phyloP scores from a whole-genome alignment of 2,797 vertebrate genomes.

The Neomorphus geoffroyi region DNA sequence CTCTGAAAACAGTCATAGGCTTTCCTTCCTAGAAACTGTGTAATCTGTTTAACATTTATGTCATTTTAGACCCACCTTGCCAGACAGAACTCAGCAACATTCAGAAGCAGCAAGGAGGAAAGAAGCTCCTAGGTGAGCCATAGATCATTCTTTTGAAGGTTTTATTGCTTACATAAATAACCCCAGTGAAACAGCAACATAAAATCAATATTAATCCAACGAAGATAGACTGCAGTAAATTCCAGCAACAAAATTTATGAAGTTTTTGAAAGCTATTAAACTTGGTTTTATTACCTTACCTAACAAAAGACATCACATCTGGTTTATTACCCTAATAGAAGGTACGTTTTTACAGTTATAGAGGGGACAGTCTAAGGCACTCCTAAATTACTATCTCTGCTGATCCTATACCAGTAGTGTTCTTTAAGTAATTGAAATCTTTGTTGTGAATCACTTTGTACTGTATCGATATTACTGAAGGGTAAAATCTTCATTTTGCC shows the following conservation, averaged over 20 bases:
- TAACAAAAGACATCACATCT: conserved; percentile 60
- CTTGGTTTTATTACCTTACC: conserved; percentile 70
- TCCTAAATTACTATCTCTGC: conserved; percentile 41
- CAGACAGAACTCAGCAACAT: conserved; percentile 79
- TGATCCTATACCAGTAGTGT: conserved; percentile 40
- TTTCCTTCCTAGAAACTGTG: neutral
- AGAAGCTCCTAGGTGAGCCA: conserved; percentile 80
- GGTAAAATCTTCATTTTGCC: neutral
- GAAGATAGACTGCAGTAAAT: conserved; percentile 69
- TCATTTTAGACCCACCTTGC: conserved; percentile 81
- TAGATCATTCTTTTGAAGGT: conserved; percentile 68
- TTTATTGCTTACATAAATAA: conserved; percentile 78
- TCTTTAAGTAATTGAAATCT: conserved; percentile 32
- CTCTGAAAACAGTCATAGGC: neutral
- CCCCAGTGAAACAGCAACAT: conserved; percentile 68
- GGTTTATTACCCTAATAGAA: conserved; percentile 67
- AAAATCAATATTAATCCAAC: conserved; percentile 79
- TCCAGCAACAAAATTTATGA: conserved; percentile 72
- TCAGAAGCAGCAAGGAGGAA: conserved; percentile 76
- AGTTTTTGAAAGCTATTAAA: conserved; percentile 72
- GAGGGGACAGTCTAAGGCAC: conserved; percentile 30
- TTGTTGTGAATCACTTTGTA: neutral
- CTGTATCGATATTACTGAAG: neutral
- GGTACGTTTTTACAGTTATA: conserved; percentile 51
- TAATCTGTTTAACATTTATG: conserved; percentile 44